Base-by-base conservation (phyloP, 1,140 invertebrate species). In the Agrilus planipennis region DNA sequence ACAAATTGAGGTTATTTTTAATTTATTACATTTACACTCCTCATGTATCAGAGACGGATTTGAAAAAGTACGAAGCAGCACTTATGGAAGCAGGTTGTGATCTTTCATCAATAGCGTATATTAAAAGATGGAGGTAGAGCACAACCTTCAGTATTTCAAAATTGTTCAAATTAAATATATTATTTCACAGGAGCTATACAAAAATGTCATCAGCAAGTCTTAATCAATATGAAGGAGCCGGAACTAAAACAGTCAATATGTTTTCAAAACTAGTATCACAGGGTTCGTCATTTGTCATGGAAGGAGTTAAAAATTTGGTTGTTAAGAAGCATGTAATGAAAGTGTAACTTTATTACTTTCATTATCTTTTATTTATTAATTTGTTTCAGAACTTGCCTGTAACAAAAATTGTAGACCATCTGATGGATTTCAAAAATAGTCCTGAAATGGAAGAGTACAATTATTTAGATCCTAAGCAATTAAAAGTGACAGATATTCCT, bases 251-350 rank as follows among this genome's bases (percentile, higher is more conserved):
- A 0, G 88, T 95, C 1, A 89, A 81, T 50, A 98, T 99, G 93
- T 97, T 99, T 66, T 92, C 90, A 2, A 98, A 98, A 67, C 70
- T 99, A 11, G 84, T 99, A 54, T 89, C 84, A 4, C 91, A 96
- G 63, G 92, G 91, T 18, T 97, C 92, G 1, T 91, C 89, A 31
- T 96, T 98, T 69, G 91, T 98, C 0, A 99, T 99, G 93, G 95
- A 99, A 69, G 95, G 95, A 23, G 95, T 99, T 1, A 97, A 99
- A 65, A 99, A 99, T 74, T 74, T 99, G 44, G 94, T 98, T 21
- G 86, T 98, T 5, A 99, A 99, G 62, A 82, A 86, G 69, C 92
- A 98, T 69, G 87, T 89, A 64, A 77, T 77, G 74, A 7, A 4
- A 28, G 28, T 14, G n/a, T 11, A 4, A 21, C 15, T 16, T 32